Percentiles rank a stretch among this genome's conserved stretches.
Conservation (phyloP, 2,797 vertebrate genomes). For the Cryptoprocta ferox region DNA sequence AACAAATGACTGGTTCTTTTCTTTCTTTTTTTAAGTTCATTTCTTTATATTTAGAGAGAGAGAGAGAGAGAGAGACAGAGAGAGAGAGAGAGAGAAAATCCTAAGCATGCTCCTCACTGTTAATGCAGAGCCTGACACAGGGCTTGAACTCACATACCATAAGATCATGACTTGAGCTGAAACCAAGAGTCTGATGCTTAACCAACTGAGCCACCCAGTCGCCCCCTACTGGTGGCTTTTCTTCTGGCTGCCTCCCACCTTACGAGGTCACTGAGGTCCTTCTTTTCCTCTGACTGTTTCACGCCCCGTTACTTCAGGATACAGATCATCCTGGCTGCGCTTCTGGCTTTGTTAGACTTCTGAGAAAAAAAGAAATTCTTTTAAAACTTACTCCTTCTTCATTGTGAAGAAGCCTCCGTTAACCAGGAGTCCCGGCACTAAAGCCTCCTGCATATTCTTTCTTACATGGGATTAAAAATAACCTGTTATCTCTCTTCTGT, state of each 20-base stretch:
- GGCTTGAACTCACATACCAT: rapidly evolving
- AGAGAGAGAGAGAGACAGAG: no score
- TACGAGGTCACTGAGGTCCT: rapidly evolving
- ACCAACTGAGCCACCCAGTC: no score
- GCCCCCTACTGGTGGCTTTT: background rate
- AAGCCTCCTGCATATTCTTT: background rate
- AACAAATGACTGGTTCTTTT: background rate
- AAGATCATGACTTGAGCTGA: no score
- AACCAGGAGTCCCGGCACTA: background rate
- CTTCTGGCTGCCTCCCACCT: rapidly evolving
- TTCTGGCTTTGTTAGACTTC: background rate
- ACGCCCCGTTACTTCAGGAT: background rate
- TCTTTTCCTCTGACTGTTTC: background rate
- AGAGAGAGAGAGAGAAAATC: no score
- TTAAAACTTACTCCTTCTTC: background rate
- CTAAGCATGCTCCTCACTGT: no score
- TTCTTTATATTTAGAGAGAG: no score
- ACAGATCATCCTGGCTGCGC: background rate
- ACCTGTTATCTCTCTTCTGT: background rate
- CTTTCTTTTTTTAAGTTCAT: no score
- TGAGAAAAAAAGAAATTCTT: background rate
- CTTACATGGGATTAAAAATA: background rate
- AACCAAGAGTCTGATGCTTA: no score
- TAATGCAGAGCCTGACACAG: no score
- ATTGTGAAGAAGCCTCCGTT: rapidly evolving